A percentile compares a stretch with the other conserved stretches of the same genome.
Conservation (phyloP, 2,888 invertebrate species). For the Lithosia quadra region DNA sequence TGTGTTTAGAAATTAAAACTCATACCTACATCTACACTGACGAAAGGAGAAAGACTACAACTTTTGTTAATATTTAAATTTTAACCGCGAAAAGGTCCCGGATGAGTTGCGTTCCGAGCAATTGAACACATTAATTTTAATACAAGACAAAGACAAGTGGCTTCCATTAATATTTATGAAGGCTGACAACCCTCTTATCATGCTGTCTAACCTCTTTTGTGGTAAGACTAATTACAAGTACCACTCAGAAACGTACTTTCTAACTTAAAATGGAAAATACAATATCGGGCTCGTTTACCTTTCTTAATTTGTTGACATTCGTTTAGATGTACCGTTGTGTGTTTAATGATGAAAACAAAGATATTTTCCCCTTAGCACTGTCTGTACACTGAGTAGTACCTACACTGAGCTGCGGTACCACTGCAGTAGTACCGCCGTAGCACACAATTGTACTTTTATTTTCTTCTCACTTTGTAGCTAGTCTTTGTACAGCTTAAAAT, state of each 20-base stretch:
- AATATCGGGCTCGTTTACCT: slow-evolving; percentile 21
- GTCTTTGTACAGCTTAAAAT: no score
- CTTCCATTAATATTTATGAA: slow-evolving; percentile 78
- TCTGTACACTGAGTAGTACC: background rate
- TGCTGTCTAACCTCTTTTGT: slow-evolving; percentile 43
- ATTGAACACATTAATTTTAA: slow-evolving; percentile 82
- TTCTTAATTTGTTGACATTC: slow-evolving; percentile 21
- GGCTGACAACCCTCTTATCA: slow-evolving; percentile 55
- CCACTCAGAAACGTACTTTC: slow-evolving; percentile 37
- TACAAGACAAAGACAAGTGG: slow-evolving; percentile 71
- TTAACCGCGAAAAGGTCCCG: slow-evolving; percentile 50
- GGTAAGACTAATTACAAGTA: slow-evolving; percentile 47
- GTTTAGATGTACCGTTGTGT: background rate
- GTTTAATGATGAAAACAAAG: background rate
- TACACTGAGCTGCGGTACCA: background rate
- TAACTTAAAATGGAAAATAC: slow-evolving; percentile 38
- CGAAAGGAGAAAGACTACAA: background rate
- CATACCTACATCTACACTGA: background rate
- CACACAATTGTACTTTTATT: background rate
- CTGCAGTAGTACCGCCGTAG: no score
- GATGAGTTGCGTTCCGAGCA: slow-evolving; percentile 61
- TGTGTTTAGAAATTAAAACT: background rate
- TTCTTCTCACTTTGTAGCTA: no score
- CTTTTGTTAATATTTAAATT: slow-evolving; percentile 9
- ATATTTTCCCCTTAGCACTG: background rate